Conservation (phyloP, 2,113 vertebrate species). For the Stomatorhinus ivindoensis region DNA sequence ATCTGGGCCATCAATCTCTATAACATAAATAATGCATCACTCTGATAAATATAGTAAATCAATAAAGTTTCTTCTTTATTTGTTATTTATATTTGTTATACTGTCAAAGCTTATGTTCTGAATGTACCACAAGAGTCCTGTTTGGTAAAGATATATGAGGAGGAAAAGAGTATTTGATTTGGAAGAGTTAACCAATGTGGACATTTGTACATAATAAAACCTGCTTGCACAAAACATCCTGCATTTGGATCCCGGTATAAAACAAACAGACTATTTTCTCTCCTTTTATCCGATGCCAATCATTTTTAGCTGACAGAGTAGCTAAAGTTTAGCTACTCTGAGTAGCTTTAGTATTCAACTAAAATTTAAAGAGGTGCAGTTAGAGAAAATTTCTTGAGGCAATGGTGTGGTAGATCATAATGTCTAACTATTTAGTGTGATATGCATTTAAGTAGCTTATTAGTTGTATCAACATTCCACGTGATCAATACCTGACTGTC, state of each 20-base stretch:
- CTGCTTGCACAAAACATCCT: background rate
- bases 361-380: too few species aligned
- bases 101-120: background rate
- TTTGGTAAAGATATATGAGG: background rate
- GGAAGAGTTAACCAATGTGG: background rate
- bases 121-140: background rate
- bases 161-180: background rate
- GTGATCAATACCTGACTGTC: too few species aligned
- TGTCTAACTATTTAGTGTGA: too few species aligned
- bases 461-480: too few species aligned
- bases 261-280: background rate
- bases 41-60: background rate
- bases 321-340: too few species aligned
- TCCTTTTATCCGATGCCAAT: background rate
- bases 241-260: background rate
- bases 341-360: too few species aligned
- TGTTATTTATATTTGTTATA: background rate
- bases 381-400: too few species aligned
- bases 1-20: background rate
- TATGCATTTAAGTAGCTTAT: too few species aligned
- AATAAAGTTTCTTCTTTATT: background rate
- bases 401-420: too few species aligned
- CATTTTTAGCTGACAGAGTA: background rate
- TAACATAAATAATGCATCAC: background rate
- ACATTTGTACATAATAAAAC: background rate